These are phyloP conservation scores for Beris morrisii DNA, from an alignment of 2,888 invertebrate genomes.

Conservation along the genomic window DNA sequence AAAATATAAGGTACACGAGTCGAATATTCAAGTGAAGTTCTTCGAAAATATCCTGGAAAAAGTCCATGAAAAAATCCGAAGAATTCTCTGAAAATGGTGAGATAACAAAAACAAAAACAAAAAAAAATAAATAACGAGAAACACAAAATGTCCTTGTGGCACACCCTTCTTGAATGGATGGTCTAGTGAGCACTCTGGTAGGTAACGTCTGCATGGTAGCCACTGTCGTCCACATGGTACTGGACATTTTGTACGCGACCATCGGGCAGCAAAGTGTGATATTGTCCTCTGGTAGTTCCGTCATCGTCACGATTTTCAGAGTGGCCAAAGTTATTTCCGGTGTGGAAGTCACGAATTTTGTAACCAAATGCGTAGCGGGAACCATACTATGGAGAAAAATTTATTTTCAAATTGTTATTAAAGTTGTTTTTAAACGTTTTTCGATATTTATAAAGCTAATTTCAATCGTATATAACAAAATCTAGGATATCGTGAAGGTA, in stretches of 20 bases:
- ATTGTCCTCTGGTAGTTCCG: slow-evolving; percentile 70
- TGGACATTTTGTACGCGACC: slow-evolving; percentile 76
- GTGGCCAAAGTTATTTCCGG: slow-evolving; percentile 77
- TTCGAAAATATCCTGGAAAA: no score
- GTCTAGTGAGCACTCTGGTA: slow-evolving; percentile 57
- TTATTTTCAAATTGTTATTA: no score
- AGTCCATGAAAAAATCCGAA: no score
- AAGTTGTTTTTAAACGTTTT: no score
- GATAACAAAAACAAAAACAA: neutral
- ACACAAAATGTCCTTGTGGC: neutral
- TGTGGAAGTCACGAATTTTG: slow-evolving; percentile 69
- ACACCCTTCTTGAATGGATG: neutral
- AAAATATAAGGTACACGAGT: no score
- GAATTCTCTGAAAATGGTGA: neutral
- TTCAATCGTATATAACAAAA: no score
- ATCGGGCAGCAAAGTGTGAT: slow-evolving; percentile 78
- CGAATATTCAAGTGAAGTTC: no score
- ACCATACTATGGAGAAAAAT: slow-evolving; percentile 57
- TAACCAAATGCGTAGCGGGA: slow-evolving; percentile 70
- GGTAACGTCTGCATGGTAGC: slow-evolving; percentile 77
- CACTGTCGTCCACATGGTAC: slow-evolving; percentile 75
- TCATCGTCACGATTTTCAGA: slow-evolving; percentile 68
- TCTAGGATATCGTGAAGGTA: no score
- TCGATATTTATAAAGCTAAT: no score
- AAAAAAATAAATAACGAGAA: neutral